A percentile compares a stretch with the other conserved stretches of the same genome.
Conservation (phyloP, 1,140 invertebrate species). For the Sipha flava region DNA sequence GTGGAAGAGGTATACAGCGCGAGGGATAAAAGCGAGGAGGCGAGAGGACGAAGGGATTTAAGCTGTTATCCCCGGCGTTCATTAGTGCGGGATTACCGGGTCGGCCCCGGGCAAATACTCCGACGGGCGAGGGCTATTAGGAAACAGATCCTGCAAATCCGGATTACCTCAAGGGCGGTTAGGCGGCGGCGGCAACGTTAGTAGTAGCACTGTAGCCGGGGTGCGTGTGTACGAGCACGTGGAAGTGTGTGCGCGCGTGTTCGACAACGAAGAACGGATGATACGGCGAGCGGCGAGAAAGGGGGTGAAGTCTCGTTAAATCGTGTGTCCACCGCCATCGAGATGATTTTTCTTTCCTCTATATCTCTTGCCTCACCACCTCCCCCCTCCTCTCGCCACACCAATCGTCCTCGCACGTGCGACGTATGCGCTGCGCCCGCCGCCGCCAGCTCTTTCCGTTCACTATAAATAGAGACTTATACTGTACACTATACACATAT, state of each 20-base stretch:
- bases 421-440: too few relatives aligned
- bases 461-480: not conserved
- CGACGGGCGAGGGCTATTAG: conserved; percentile 20
- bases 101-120: conserved; percentile 10
- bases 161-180: conserved; percentile 24
- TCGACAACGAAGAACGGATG: not conserved
- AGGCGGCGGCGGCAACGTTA: not conserved
- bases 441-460: too few relatives aligned
- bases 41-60: conserved; percentile 17
- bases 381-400: not conserved
- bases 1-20: not conserved
- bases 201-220: not conserved
- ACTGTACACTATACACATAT: not conserved
- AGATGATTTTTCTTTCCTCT: not conserved
- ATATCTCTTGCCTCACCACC: not conserved
- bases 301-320: not conserved
- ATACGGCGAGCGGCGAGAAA: not conserved
- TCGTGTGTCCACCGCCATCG: not conserved
- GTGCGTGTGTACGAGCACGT: not conserved
- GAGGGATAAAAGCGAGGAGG: not conserved
- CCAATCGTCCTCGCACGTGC: too few relatives aligned
- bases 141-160: conserved; percentile 27
- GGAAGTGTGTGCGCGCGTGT: not conserved
- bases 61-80: conserved; percentile 29
- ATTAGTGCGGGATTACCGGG: conserved; percentile 32